Conservation (phyloP, 1,140 invertebrate genomes). For the Atopsyche davidsoni region DNA sequence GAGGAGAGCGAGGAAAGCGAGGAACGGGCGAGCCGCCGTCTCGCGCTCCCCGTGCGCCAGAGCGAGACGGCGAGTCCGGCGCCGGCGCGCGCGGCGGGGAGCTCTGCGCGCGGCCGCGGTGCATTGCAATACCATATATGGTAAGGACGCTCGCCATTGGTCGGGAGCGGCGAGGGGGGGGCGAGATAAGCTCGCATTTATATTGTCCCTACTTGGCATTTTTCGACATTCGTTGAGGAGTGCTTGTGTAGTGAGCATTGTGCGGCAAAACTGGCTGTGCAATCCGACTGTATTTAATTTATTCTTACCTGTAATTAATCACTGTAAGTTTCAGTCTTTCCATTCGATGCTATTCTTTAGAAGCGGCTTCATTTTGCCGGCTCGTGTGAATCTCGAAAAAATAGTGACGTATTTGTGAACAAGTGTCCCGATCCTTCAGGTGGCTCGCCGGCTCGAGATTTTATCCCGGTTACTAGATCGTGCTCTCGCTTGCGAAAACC, state of each 20-base stretch:
- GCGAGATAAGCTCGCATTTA: slow-evolving; percentile 29
- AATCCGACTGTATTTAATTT: slow-evolving; percentile 22
- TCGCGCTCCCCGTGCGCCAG: not conserved
- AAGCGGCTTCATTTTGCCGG: no score
- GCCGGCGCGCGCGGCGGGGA: slow-evolving; percentile 27
- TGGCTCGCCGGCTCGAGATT: no score
- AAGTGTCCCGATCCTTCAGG: slow-evolving; percentile 18
- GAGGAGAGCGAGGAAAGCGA: slow-evolving; percentile 8
- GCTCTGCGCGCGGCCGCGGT: slow-evolving; percentile 23
- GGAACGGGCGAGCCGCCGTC: not conserved
- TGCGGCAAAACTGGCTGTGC: slow-evolving; percentile 20
- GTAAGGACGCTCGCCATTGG: slow-evolving; percentile 40
- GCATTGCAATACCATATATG: slow-evolving; percentile 40
- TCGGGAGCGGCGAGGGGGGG: slow-evolving; percentile 25
- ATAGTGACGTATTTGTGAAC: slow-evolving; percentile 2
- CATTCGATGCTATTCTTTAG: no score
- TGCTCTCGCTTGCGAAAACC: no score
- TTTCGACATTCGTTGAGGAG: slow-evolving; percentile 21
- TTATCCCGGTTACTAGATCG: no score
- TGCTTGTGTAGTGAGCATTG: slow-evolving; percentile 20
- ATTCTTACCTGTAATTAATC: slow-evolving; percentile 23
- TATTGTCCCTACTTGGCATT: slow-evolving; percentile 22
- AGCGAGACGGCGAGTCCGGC: slow-evolving; percentile 2
- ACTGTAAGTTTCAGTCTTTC: slow-evolving; percentile 22
- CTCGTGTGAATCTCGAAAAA: no score